Percentiles rank a stretch among this genome's conserved stretches.
Evolutionary conservation across 2,797 vertebrate genomes (phyloP).

Genomic region (Anabacerthia variegaticeps): DNA sequence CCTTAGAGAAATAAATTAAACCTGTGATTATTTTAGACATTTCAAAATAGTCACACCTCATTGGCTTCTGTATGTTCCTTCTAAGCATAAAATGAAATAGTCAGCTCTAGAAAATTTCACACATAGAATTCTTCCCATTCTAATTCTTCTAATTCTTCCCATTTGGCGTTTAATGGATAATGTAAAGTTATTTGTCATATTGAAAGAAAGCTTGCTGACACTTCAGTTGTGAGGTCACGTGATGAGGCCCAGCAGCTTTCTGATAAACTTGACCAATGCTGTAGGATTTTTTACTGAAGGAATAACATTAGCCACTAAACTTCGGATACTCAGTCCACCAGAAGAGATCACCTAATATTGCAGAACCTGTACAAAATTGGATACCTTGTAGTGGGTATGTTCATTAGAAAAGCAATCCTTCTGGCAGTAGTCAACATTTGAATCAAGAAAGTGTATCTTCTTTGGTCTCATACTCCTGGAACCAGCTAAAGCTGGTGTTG

Average conservation of each 20-base stretch:
- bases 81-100: background rate
- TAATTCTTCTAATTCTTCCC: background rate
- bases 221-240: background rate
- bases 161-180: background rate
- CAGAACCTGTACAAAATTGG: background rate
- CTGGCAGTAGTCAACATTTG: background rate
- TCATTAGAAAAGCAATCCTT: background rate
- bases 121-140: background rate
- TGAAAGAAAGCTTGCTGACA: background rate
- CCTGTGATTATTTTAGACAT: background rate
- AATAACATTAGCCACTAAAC: background rate
- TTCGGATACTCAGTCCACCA: background rate
- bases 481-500: background rate
- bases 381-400: background rate
- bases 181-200: background rate
- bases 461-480: background rate
- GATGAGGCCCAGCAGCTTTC: background rate
- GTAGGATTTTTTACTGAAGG: background rate
- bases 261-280: background rate
- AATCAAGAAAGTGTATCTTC: background rate
- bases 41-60: background rate
- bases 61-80: background rate
- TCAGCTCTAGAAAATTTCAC: background rate
- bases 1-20: background rate
- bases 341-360: background rate